phyloP scores from a whole-genome alignment of 2,797 vertebrate genomes.

The Sebastes kiyomatsui region DNA sequence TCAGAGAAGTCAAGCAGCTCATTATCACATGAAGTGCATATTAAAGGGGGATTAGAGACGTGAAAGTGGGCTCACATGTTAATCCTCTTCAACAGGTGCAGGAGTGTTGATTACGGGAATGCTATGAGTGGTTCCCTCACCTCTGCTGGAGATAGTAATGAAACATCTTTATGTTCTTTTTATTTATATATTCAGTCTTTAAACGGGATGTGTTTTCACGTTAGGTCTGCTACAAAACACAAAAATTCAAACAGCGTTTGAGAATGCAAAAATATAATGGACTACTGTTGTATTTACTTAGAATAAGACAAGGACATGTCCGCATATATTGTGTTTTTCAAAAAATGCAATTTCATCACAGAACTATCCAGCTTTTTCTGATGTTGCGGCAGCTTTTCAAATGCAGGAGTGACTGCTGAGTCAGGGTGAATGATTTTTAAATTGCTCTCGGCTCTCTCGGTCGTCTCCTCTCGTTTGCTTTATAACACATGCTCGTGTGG shows the following conservation, averaged over 20 bases:
- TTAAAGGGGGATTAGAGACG: constrained; percentile 68
- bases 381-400: constrained; percentile 4
- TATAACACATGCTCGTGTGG: background rate
- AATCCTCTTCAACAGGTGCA: constrained; percentile 72
- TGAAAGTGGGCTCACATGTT: constrained; percentile 57
- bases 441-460: background rate
- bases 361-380: background rate
- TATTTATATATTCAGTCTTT: background rate
- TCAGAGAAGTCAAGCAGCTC: constrained; percentile 70
- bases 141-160: constrained; percentile 8
- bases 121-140: constrained; percentile 18
- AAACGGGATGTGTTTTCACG: background rate
- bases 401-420: background rate
- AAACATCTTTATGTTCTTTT: background rate
- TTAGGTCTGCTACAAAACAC: background rate
- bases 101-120: constrained; percentile 50
- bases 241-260: background rate
- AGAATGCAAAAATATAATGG: background rate
- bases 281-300: background rate
- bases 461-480: background rate
- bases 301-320: background rate
- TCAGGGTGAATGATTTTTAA: constrained; percentile 15
- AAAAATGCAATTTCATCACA: background rate
- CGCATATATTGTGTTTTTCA: background rate
- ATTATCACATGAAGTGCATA: constrained; percentile 69